These are phyloP conservation scores for Crepidodera aurea DNA, from an alignment of 2,888 invertebrate genomes.

Conservation along the genomic window DNA sequence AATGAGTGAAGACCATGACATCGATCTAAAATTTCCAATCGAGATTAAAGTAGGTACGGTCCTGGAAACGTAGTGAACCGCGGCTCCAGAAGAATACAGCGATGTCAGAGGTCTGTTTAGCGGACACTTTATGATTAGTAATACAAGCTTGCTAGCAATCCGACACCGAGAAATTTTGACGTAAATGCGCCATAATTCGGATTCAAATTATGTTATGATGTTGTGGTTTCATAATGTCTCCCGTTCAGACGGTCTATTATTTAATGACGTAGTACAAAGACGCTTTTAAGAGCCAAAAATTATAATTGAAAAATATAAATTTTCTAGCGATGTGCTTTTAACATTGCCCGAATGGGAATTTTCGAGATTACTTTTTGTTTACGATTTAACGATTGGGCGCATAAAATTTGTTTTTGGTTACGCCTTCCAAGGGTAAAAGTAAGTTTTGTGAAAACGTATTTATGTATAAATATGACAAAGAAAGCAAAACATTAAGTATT, in stretches of 20 bases:
- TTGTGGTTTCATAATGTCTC: slow-evolving; percentile 48
- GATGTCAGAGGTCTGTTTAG: slow-evolving; percentile 36
- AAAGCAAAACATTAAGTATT: no score
- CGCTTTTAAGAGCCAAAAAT: slow-evolving; percentile 53
- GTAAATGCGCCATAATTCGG: slow-evolving; percentile 46
- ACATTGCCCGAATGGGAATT: slow-evolving; percentile 24
- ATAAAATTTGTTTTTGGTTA: slow-evolving; percentile 3
- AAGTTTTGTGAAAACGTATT: no score
- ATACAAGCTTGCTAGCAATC: slow-evolving; percentile 37
- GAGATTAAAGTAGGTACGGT: not conserved
- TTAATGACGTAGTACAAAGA: slow-evolving; percentile 48
- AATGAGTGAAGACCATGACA: no score
- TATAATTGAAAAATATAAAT: slow-evolving; percentile 55
- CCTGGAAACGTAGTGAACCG: slow-evolving; percentile 17
- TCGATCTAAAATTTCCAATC: no score
- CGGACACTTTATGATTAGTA: slow-evolving; percentile 45
- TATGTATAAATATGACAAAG: no score
- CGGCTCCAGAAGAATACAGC: slow-evolving; percentile 26
- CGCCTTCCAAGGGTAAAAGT: no score
- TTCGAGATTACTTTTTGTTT: slow-evolving; percentile 25
- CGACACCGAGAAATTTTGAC: slow-evolving; percentile 43
- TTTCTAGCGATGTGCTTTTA: slow-evolving; percentile 29
- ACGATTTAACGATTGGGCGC: not conserved
- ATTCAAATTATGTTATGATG: slow-evolving; percentile 51
- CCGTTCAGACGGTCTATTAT: slow-evolving; percentile 41